Evolutionary conservation across 2,888 invertebrate genomes (phyloP).

Genomic region (Schrankia costaestrigalis): DNA sequence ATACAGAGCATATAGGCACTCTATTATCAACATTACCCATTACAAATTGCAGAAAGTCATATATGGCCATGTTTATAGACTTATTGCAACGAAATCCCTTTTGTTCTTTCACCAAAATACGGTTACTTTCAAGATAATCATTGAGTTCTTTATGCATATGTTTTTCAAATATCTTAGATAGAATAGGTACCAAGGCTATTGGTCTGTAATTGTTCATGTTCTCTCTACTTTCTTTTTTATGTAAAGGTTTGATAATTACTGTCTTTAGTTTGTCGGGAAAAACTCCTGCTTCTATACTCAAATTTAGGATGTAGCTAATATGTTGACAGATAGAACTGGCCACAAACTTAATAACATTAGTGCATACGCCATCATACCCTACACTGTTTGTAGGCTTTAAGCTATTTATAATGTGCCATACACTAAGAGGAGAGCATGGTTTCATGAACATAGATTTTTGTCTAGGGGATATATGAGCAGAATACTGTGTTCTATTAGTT

Average conservation of each 20-base stretch:
- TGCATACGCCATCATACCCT: neutral
- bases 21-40: neutral
- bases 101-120: neutral
- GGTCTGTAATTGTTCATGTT: too few relatives aligned
- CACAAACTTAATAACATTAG: too few relatives aligned
- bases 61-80: too few relatives aligned
- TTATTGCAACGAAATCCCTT: neutral
- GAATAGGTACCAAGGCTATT: too few relatives aligned
- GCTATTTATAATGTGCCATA: neutral
- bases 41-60: neutral
- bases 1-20: neutral
- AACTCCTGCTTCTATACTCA: neutral
- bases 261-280: too few relatives aligned
- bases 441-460: too few relatives aligned
- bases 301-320: too few relatives aligned
- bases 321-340: too few relatives aligned
- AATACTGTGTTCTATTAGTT: neutral
- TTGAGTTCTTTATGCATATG: too few relatives aligned
- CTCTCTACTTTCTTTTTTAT: too few relatives aligned
- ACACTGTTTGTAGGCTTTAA: conserved; percentile 1
- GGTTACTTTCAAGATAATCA: neutral
- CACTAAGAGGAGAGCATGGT: neutral
- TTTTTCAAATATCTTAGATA: too few relatives aligned
- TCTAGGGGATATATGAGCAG: neutral
- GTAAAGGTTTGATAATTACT: too few relatives aligned